Evolutionary conservation across 2,113 vertebrate genomes (phyloP).

Genomic region (Trochalopteron elliotii): DNA sequence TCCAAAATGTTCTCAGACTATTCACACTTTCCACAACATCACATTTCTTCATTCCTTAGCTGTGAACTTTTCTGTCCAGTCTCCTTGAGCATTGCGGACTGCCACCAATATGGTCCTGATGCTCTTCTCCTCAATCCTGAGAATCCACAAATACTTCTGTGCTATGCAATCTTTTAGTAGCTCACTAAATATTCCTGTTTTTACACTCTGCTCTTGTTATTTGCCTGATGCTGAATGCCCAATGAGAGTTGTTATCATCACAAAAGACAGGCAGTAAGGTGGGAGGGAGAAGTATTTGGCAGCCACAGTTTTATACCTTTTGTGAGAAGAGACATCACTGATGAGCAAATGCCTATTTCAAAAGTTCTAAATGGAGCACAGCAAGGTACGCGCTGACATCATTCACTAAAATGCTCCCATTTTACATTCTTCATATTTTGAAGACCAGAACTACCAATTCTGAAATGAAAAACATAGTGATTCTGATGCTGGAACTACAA

Average conservation of each 20-base stretch:
- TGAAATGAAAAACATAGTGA: neutral
- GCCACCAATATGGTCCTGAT: neutral
- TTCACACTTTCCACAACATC: neutral
- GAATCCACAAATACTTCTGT: neutral
- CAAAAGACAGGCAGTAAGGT: neutral
- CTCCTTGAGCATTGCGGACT: neutral
- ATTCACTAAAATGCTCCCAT: neutral
- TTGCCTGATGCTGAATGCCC: neutral
- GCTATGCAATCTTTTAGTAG: neutral
- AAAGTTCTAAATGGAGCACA: neutral
- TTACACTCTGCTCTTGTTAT: neutral
- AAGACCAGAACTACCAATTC: neutral
- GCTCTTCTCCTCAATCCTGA: neutral
- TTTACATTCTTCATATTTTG: neutral
- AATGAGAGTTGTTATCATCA: neutral
- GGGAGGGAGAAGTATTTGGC: neutral
- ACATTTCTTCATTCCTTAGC: neutral
- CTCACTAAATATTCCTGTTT: neutral
- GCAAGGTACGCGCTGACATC: neutral
- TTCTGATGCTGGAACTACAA: neutral
- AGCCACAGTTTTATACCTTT: neutral
- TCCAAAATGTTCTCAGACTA: neutral
- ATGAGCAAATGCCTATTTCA: neutral
- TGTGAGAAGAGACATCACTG: neutral
- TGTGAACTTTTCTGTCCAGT: neutral